These are phyloP conservation scores for Siderastrea siderea DNA, from an alignment of 92 coral and sea anemone genomes.

Conservation along the genomic window DNA sequence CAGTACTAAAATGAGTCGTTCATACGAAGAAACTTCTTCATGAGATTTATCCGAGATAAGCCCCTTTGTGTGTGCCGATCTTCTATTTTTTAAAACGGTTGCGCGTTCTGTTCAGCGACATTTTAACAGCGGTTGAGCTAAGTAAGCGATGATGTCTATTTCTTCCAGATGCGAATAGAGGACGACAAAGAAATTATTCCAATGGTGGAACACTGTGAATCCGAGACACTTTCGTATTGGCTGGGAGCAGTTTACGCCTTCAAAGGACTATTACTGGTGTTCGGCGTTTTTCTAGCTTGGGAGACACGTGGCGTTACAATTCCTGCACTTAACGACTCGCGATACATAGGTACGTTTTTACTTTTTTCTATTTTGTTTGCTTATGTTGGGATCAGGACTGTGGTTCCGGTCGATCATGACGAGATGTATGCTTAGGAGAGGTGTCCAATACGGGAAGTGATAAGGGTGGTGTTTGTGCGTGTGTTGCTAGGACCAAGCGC, in stretches of 20 bases:
- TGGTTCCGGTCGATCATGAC: too few species aligned
- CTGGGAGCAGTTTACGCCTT: constrained; percentile 85
- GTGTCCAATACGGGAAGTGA: too few species aligned
- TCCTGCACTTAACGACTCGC: constrained; percentile 91
- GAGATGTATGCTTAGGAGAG: too few species aligned
- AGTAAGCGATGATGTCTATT: neutral
- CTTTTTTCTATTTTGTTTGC: neutral
- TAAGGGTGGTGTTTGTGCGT: too few species aligned
- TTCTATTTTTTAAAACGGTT: too few species aligned
- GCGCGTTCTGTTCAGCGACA: too few species aligned
- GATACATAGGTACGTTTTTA: constrained; percentile 68
- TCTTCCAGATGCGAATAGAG: constrained; percentile 55
- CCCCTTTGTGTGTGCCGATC: too few species aligned
- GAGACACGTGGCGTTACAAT: constrained; percentile 92
- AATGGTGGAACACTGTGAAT: constrained; percentile 75
- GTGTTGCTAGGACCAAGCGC: too few species aligned
- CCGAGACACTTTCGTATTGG: constrained; percentile 72
- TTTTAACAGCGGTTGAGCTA: neutral
- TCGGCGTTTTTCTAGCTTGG: constrained; percentile 93
- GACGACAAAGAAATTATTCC: constrained; percentile 79
- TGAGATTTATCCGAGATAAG: too few species aligned
- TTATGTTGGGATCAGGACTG: too few species aligned
- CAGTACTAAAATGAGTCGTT: too few species aligned
- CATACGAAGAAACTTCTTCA: too few species aligned
- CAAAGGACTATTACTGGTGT: constrained; percentile 81